Evolutionary conservation across 1,140 invertebrate genomes (phyloP).

Genomic region (Megalopta genalis): DNA sequence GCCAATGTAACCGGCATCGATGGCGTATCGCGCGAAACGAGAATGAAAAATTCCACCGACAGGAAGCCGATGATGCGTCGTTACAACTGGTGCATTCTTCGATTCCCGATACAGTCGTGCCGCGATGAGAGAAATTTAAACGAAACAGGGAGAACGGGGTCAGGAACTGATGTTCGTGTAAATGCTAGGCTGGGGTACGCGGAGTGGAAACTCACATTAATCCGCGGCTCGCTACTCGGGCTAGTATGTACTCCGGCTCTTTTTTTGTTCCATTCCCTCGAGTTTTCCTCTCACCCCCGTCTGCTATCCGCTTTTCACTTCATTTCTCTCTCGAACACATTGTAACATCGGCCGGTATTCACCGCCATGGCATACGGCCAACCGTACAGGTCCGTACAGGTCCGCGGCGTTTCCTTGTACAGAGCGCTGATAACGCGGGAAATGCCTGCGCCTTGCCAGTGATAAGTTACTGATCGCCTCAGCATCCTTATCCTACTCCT

Average conservation of each 20-base stretch:
- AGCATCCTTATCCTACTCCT: background rate
- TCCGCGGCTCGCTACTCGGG: slow-evolving; percentile 37
- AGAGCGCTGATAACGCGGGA: slow-evolving; percentile 20
- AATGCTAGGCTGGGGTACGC: background rate
- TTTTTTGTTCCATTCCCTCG: slow-evolving; percentile 3
- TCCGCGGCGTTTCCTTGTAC: background rate
- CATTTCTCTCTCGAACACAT: slow-evolving; percentile 47
- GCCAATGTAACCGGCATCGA: background rate
- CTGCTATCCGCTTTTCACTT: slow-evolving; percentile 55
- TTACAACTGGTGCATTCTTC: slow-evolving; percentile 30
- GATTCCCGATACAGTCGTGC: slow-evolving; percentile 24
- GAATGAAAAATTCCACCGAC: slow-evolving; percentile 26
- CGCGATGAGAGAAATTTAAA: slow-evolving; percentile 35
- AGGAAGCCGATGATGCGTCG: slow-evolving; percentile 31
- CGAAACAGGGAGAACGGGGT: slow-evolving; percentile 26
- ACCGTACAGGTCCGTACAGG: background rate
- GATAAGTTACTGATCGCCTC: slow-evolving; percentile 3
- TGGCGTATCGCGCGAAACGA: background rate
- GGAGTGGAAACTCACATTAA: slow-evolving; percentile 57
- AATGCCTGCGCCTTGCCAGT: slow-evolving; percentile 11
- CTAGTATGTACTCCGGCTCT: slow-evolving; percentile 2
- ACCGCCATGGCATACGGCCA: slow-evolving; percentile 47
- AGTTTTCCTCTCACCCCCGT: background rate
- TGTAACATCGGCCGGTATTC: slow-evolving; percentile 36
- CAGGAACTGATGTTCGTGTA: slow-evolving; percentile 39